These are phyloP conservation scores for Meandrusa payeni DNA, from an alignment of 2,888 invertebrate genomes.

Conservation along the genomic window DNA sequence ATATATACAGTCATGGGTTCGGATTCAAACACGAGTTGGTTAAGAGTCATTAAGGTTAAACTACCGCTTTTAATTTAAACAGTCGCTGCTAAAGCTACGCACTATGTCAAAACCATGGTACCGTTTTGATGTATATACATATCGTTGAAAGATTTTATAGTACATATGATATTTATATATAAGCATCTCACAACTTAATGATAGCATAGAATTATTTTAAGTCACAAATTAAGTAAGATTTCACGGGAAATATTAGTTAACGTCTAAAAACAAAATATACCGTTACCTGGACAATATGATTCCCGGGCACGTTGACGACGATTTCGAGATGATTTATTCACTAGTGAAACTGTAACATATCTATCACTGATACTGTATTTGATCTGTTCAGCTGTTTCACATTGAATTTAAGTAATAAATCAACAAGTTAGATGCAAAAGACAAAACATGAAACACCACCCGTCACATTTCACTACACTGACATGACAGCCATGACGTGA, in stretches of 20 bases:
- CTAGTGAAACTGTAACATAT: constrained; percentile 33
- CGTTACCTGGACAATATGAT: constrained; percentile 70
- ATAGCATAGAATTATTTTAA: background rate
- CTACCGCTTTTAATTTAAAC: constrained; percentile 3
- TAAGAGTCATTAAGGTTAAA: too few species aligned
- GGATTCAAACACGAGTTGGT: too few species aligned
- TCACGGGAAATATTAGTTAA: constrained; percentile 44
- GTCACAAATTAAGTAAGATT: constrained; percentile 36
- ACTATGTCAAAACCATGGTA: constrained; percentile 4
- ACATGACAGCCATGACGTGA: constrained; percentile 36
- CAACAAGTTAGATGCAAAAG: constrained; percentile 73
- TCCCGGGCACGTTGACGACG: constrained; percentile 40
- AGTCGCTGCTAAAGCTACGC: constrained; percentile 14
- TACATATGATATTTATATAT: too few species aligned
- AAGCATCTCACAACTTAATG: too few species aligned
- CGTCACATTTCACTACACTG: constrained; percentile 63
- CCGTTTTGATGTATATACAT: background rate
- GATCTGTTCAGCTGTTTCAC: constrained; percentile 49
- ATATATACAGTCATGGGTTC: too few species aligned
- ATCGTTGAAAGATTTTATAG: too few species aligned
- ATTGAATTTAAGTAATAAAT: constrained; percentile 58
- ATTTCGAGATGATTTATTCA: constrained; percentile 48
- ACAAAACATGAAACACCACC: constrained; percentile 63
- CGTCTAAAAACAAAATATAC: constrained; percentile 74
- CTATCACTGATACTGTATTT: constrained; percentile 28